Conservation (phyloP, 1,140 invertebrate species). For the Bursaphelenchus mucronatus region DNA sequence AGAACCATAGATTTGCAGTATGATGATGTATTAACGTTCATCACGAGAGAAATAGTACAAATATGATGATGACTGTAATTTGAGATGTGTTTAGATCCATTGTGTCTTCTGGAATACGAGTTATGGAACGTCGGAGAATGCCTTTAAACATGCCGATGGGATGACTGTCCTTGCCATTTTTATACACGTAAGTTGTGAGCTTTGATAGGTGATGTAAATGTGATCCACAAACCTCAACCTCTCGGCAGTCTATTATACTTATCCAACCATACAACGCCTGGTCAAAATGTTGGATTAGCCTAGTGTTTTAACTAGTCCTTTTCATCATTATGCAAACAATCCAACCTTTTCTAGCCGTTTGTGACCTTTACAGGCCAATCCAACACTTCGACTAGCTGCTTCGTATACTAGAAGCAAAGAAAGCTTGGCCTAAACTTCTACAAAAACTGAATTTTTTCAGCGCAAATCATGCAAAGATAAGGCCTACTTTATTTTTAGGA, state of each 20-base stretch:
- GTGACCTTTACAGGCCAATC: no score
- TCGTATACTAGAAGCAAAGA: no score
- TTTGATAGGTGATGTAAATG: neutral
- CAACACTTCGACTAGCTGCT: no score
- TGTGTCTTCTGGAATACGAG: slow-evolving; percentile 28
- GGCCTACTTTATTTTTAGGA: slow-evolving; percentile 12
- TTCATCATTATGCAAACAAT: neutral
- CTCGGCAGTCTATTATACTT: neutral
- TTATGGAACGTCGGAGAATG: slow-evolving; percentile 22
- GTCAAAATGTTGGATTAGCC: neutral
- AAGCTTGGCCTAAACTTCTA: no score
- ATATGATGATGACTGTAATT: neutral
- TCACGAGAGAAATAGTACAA: neutral
- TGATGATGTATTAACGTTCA: neutral
- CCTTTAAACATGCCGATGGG: slow-evolving; percentile 19
- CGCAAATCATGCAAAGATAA: no score
- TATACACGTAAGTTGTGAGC: slow-evolving; percentile 16
- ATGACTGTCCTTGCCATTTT: slow-evolving; percentile 26
- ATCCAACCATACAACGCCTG: neutral
- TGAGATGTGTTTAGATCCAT: slow-evolving; percentile 20
- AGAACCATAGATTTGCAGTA: neutral
- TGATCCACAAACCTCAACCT: no score
- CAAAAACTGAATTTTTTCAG: neutral
- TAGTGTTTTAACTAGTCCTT: neutral
- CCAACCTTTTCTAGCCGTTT: no score